Percentiles rank a stretch among this genome's conserved stretches.
Evolutionary conservation across 2,888 invertebrate species (phyloP).

Genomic region (Creontiades dilutus): DNA sequence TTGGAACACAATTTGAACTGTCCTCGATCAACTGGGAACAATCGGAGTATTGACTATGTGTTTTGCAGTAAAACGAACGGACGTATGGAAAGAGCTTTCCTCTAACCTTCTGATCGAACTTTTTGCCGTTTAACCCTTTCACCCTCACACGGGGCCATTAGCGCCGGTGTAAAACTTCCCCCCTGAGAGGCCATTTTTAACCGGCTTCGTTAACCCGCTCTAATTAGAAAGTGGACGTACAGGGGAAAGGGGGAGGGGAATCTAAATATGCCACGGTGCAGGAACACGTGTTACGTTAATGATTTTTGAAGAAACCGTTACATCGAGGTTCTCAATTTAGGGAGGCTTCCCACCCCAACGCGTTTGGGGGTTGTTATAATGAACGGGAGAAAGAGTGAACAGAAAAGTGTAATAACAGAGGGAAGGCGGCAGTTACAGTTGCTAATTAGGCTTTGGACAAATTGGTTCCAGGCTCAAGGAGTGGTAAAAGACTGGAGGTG

Average conservation of each 20-base stretch:
- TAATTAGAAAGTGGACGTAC: conserved; percentile 26
- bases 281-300: conserved; percentile 1
- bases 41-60: background rate
- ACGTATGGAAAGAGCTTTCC: background rate
- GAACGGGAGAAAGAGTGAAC: background rate
- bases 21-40: background rate
- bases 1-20: background rate
- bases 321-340: background rate
- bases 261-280: conserved; percentile 4
- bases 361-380: background rate
- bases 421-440: conserved; percentile 24
- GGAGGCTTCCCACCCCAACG: background rate
- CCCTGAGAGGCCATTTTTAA: background rate
- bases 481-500: background rate
- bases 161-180: background rate
- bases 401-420: conserved; percentile 29
- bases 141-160: background rate
- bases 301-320: background rate
- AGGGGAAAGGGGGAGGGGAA: background rate
- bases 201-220: conserved; percentile 23
- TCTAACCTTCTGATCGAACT: background rate
- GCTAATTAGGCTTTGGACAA: conserved; percentile 44
- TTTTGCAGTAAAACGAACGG: background rate
- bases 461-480: background rate
- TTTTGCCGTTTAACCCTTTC: background rate